Percentiles rank a stretch among this genome's conserved stretches.
These are phyloP conservation scores for Tiliqua scincoides DNA, from an alignment of 2,113 vertebrate genomes.

Conservation along the genomic window DNA sequence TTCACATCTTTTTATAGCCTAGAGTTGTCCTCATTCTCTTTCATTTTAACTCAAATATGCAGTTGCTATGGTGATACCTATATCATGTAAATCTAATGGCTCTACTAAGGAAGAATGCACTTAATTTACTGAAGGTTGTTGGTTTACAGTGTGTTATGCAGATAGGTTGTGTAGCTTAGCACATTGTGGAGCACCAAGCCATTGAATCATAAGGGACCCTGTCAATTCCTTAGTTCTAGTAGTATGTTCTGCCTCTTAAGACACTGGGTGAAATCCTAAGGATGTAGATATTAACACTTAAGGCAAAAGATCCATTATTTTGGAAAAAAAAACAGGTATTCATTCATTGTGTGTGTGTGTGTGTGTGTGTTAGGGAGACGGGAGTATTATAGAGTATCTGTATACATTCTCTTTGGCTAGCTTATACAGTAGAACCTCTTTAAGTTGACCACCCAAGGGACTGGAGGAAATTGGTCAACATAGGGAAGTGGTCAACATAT, in stretches of 20 bases:
- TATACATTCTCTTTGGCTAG: no score
- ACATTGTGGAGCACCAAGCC: background rate
- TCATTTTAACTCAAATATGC: conserved; percentile 45
- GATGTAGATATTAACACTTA: background rate
- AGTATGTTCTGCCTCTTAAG: background rate
- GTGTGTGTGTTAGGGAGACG: no score
- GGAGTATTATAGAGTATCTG: no score
- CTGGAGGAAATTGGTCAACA: no score
- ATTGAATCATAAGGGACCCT: background rate
- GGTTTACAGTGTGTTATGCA: conserved; percentile 10
- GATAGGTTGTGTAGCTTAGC: background rate
- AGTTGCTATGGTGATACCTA: conserved; percentile 44
- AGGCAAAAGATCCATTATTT: background rate
- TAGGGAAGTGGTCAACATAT: no score
- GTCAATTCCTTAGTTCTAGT: background rate
- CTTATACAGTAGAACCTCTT: no score
- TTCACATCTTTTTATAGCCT: conserved; percentile 40
- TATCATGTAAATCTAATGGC: conserved; percentile 42
- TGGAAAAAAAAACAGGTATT: background rate
- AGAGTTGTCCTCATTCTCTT: conserved; percentile 42
- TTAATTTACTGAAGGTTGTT: conserved; percentile 55
- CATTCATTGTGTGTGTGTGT: no score
- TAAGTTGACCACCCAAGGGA: no score
- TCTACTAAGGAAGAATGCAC: conserved; percentile 27
- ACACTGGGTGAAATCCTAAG: background rate